phyloP scores from a whole-genome alignment of 2,797 vertebrate genomes.

The Muscicapa striata region DNA sequence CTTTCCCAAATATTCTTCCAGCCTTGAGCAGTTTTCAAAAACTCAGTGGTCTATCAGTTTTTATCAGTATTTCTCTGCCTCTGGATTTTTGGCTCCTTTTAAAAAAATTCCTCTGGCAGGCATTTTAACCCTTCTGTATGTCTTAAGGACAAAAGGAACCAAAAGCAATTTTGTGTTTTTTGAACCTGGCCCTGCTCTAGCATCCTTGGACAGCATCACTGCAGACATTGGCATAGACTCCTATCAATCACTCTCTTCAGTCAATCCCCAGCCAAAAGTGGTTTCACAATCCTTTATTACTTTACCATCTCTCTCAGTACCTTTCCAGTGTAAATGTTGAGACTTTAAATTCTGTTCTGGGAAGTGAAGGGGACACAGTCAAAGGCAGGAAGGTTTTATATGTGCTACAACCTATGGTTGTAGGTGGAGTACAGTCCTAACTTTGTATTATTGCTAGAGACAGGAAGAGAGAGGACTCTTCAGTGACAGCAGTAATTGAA shows the following conservation, averaged over 20 bases:
- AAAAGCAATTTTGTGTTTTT: not conserved
- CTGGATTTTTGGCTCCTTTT: not conserved
- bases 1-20: not conserved
- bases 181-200: not conserved
- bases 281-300: not conserved
- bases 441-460: not conserved
- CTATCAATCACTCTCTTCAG: not conserved
- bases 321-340: not conserved
- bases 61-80: not conserved
- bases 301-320: not conserved
- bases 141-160: not conserved
- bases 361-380: not conserved
- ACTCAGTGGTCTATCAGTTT: not conserved
- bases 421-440: not conserved
- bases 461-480: not conserved
- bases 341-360: not conserved
- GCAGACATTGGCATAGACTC: not conserved
- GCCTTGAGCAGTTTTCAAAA: not conserved
- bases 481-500: not conserved
- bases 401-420: fast-evolving
- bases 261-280: not conserved
- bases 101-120: not conserved
- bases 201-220: not conserved
- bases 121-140: not conserved
- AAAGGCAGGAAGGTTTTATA: not conserved